phyloP scores from a whole-genome alignment of 2,888 invertebrate species.

The Synanthedon vespiformis region DNA sequence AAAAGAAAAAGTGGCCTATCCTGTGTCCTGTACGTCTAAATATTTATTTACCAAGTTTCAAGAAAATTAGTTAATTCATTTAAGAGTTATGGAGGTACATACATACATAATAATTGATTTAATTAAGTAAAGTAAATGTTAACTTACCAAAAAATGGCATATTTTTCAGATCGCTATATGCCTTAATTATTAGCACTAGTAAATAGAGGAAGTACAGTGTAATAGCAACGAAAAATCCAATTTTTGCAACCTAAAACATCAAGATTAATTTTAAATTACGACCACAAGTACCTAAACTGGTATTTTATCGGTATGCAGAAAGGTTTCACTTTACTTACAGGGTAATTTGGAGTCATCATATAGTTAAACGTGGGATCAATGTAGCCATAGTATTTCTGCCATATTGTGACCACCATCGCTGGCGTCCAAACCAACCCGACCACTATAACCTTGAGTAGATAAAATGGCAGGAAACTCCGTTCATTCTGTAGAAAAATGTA shows the following conservation, averaged over 20 bases:
- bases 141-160: slow-evolving; percentile 97
- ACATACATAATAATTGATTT: no score
- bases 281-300: no score
- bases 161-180: slow-evolving; percentile 93
- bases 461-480: slow-evolving; percentile 86
- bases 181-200: slow-evolving; percentile 83
- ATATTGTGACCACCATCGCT: slow-evolving; percentile 85
- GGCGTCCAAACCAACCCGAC: slow-evolving; percentile 90
- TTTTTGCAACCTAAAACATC: slow-evolving; percentile 83
- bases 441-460: slow-evolving; percentile 88
- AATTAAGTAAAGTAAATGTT: no score
- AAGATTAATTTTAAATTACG: neutral
- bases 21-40: no score
- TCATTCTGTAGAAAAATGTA: slow-evolving; percentile 78
- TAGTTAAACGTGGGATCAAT: slow-evolving; percentile 95
- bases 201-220: slow-evolving; percentile 89
- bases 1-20: no score
- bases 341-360: slow-evolving; percentile 84
- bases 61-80: no score
- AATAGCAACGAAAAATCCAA: slow-evolving; percentile 89
- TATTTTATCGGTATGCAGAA: no score
- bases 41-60: no score
- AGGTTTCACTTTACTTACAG: slow-evolving; percentile 66
- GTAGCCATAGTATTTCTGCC: slow-evolving; percentile 90
- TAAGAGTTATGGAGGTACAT: no score